Conservation (phyloP, 2,113 vertebrate species). For the Campylomormyrus numenius region DNA sequence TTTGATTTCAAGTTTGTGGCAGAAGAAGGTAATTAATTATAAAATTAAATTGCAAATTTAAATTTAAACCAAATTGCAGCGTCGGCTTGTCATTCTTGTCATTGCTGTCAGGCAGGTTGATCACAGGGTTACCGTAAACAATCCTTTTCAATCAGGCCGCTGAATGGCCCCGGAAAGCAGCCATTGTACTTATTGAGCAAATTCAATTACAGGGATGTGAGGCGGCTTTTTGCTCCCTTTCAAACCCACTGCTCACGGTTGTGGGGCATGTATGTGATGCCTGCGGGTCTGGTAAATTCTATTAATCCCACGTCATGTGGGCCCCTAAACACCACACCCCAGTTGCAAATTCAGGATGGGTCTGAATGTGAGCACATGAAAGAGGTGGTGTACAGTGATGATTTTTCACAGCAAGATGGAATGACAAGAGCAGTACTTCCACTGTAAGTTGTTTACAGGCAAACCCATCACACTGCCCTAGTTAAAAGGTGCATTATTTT, state of each 20-base stretch:
- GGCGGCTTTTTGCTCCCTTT: constrained; percentile 31
- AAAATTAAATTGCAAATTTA: constrained; percentile 55
- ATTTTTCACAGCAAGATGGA: neutral
- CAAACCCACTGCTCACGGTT: constrained; percentile 19
- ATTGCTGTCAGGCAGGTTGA: constrained; percentile 72
- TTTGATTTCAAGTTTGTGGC: neutral
- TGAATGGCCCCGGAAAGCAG: constrained; percentile 37
- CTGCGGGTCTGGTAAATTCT: neutral
- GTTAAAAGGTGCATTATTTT: no score
- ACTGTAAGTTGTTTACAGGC: neutral
- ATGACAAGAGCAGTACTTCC: neutral
- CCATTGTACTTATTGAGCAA: constrained; percentile 65
- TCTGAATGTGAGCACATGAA: neutral
- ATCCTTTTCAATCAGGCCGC: constrained; percentile 56
- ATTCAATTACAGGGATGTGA: constrained; percentile 53
- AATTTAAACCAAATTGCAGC: constrained; percentile 61
- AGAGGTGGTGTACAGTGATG: neutral
- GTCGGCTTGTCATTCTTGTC: constrained; percentile 60
- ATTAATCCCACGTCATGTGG: neutral
- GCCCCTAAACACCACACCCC: neutral
- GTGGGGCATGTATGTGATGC: no score
- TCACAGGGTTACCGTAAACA: constrained; percentile 77
- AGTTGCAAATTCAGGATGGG: neutral
- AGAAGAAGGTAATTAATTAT: neutral
- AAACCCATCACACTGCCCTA: neutral